phyloP scores from a whole-genome alignment of 2,113 vertebrate genomes.

The Sebastes schlegelii region DNA sequence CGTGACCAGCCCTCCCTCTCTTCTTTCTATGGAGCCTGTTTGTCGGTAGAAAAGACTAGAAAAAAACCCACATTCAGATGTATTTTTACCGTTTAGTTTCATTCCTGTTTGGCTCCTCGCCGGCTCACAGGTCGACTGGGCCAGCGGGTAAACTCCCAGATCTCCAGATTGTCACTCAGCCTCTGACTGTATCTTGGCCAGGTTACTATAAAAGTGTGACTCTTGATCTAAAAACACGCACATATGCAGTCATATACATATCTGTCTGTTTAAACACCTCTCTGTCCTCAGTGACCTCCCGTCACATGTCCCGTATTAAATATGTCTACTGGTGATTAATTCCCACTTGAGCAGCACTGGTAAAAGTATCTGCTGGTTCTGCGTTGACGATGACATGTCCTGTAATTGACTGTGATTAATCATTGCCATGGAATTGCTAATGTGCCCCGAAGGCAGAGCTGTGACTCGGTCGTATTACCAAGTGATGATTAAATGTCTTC shows the following conservation, averaged over 20 bases:
- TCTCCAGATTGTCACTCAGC: slow-evolving; percentile 37
- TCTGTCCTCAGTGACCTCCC: slow-evolving; percentile 15
- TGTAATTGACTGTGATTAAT: slow-evolving; percentile 76
- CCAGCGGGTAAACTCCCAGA: slow-evolving; percentile 7
- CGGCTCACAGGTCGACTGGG: background rate
- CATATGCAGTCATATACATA: background rate
- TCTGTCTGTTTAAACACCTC: no score
- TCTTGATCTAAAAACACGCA: slow-evolving; percentile 17
- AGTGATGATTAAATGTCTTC: slow-evolving; percentile 72
- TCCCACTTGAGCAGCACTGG: slow-evolving; percentile 44
- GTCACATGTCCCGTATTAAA: slow-evolving; percentile 22
- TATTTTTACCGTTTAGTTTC: slow-evolving; percentile 27
- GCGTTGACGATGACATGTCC: slow-evolving; percentile 64
- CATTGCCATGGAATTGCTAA: slow-evolving; percentile 67
- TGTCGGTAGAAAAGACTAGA: background rate
- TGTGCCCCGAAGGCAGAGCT: slow-evolving; percentile 64
- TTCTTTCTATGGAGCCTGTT: background rate
- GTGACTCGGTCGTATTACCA: slow-evolving; percentile 55
- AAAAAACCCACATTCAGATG: slow-evolving; percentile 2
- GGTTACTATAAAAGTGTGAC: slow-evolving; percentile 24
- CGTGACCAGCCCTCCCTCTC: background rate
- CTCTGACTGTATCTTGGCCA: slow-evolving; percentile 9
- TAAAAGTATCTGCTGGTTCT: slow-evolving; percentile 49
- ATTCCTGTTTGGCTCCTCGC: background rate
- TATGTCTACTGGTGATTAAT: slow-evolving; percentile 50